phyloP scores from a whole-genome alignment of 2,888 invertebrate genomes.

The Spicauda simplicius region DNA sequence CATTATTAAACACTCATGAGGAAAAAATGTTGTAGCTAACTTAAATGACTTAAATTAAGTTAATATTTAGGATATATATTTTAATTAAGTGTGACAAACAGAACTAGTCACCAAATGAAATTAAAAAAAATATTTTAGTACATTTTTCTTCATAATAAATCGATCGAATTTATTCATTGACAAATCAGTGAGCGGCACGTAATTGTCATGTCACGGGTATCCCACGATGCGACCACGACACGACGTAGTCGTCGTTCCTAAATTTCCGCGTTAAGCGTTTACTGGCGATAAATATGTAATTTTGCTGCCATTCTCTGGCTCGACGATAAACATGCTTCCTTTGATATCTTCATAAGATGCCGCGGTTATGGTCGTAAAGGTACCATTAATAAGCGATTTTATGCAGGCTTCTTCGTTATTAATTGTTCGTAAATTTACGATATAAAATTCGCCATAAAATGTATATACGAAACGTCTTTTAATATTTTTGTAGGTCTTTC shows the following conservation, averaged over 20 bases:
- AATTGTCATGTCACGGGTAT: neutral
- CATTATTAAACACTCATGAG: too few relatives aligned
- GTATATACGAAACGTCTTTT: neutral
- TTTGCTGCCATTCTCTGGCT: conserved; percentile 27
- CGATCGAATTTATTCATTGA: too few relatives aligned
- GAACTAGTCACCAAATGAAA: too few relatives aligned
- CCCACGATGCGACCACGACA: neutral
- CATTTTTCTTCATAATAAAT: too few relatives aligned
- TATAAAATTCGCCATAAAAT: neutral
- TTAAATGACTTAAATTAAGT: too few relatives aligned
- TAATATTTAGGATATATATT: too few relatives aligned
- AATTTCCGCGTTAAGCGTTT: conserved; percentile 1
- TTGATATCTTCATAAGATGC: conserved; percentile 41
- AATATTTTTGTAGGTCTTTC: neutral
- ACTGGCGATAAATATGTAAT: conserved; percentile 31
- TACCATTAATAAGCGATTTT: conserved; percentile 28
- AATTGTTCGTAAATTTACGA: conserved; percentile 18
- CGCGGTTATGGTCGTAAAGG: conserved; percentile 24
- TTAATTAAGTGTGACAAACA: too few relatives aligned
- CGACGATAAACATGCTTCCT: conserved; percentile 45
- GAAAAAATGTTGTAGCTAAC: too few relatives aligned
- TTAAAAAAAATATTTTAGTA: too few relatives aligned
- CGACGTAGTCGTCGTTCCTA: conserved; percentile 5
- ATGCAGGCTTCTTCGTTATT: conserved; percentile 15
- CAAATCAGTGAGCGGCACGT: too few relatives aligned